Percentiles rank a stretch among this genome's conserved stretches.
phyloP scores from a whole-genome alignment of 2,113 vertebrate genomes.

The Baryphthengus martii region DNA sequence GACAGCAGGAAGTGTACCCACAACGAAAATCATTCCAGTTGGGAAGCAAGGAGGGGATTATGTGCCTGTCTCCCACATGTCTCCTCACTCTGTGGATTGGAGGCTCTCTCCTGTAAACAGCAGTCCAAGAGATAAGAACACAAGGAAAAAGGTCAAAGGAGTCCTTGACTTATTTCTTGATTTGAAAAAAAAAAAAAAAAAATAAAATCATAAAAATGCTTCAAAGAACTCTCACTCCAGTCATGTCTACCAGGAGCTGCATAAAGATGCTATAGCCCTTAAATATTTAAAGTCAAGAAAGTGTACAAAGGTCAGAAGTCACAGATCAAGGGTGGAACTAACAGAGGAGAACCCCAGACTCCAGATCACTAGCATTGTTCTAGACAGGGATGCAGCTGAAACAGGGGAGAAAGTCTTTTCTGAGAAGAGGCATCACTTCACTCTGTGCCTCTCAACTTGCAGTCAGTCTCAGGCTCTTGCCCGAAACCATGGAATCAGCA shows the following conservation, averaged over 20 bases:
- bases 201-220: no score
- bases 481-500: background rate
- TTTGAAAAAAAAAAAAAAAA: background rate
- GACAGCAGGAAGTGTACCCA: background rate
- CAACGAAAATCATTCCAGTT: background rate
- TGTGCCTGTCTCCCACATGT: background rate
- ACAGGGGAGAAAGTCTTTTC: background rate
- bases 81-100: background rate
- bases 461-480: background rate
- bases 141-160: background rate
- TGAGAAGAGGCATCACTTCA: background rate
- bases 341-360: background rate
- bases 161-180: background rate
- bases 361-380: background rate
- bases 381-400: background rate
- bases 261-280: background rate
- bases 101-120: background rate
- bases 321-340: fast-evolving
- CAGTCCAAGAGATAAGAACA: background rate
- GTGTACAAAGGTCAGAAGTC: background rate
- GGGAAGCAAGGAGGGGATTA: background rate
- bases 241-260: background rate
- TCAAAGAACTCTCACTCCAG: background rate
- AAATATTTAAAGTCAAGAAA: background rate
- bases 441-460: background rate